A percentile compares a stretch with the other conserved stretches of the same genome.
Conservation (phyloP, 1,140 invertebrate genomes). For the Heliconius hermathena region DNA sequence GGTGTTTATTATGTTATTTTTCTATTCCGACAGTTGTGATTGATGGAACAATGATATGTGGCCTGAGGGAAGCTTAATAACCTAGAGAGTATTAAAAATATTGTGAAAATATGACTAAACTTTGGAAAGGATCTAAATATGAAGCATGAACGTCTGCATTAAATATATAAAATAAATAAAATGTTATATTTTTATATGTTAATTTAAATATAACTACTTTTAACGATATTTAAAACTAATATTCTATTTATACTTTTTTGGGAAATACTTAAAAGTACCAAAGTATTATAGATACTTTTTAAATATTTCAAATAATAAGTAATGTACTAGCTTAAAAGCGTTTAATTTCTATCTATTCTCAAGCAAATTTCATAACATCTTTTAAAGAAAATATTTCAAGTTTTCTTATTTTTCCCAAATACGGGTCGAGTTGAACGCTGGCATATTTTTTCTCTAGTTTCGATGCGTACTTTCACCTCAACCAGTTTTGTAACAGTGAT, state of each 20-base stretch:
- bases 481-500: constrained; percentile 19
- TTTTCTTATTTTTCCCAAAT: constrained; percentile 30
- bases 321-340: no score
- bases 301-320: no score
- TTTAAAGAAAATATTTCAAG: constrained; percentile 9
- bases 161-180: no score
- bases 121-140: background rate
- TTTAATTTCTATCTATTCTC: background rate
- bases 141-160: background rate
- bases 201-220: no score
- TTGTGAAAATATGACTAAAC: background rate
- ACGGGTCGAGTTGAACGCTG: constrained; percentile 1
- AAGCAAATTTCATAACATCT: background rate
- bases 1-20: constrained; percentile 32
- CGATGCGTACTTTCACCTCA: constrained; percentile 23
- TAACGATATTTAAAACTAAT: no score
- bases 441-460: constrained; percentile 8
- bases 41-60: constrained; percentile 10
- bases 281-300: no score
- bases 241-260: no score
- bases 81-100: background rate
- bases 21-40: constrained; percentile 28
- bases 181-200: no score
- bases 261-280: no score
- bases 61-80: background rate